A percentile compares a stretch with the other conserved stretches of the same genome.
These are phyloP conservation scores for Celastrina argiolus DNA, from an alignment of 2,888 invertebrate genomes.

Conservation along the genomic window DNA sequence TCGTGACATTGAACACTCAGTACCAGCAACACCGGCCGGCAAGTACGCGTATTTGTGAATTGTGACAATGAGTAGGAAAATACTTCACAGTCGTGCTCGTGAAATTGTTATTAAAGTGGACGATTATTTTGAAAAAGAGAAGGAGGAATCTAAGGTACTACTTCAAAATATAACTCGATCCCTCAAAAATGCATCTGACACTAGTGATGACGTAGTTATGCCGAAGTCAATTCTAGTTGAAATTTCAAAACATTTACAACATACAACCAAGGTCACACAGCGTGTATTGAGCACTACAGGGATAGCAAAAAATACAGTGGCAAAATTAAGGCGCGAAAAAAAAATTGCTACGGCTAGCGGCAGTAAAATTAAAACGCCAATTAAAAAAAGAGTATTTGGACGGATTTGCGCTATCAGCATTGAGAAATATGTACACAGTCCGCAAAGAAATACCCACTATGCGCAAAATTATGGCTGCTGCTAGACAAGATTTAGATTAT, in stretches of 20 bases:
- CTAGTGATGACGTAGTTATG: constrained; percentile 29
- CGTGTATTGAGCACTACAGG: constrained; percentile 31
- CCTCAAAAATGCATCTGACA: constrained; percentile 17
- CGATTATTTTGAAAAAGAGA: constrained; percentile 33
- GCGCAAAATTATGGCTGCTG: constrained; percentile 31
- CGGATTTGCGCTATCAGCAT: constrained; percentile 31
- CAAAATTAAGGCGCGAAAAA: constrained; percentile 32
- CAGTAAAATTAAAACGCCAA: constrained; percentile 35
- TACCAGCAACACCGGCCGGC: constrained; percentile 30
- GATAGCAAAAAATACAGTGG: constrained; percentile 33
- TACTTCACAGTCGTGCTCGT: constrained; percentile 32
- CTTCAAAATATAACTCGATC: constrained; percentile 30
- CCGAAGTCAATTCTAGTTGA: constrained; percentile 29
- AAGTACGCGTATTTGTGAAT: constrained; percentile 25
- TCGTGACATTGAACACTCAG: constrained; percentile 30
- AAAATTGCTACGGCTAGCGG: constrained; percentile 27
- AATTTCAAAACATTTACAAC: constrained; percentile 30
- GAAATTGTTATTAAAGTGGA: constrained; percentile 34
- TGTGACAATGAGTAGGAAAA: constrained; percentile 33
- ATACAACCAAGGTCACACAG: constrained; percentile 31
- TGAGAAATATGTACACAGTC: constrained; percentile 30
- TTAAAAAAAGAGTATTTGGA: constrained; percentile 32
- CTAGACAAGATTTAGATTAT: constrained; percentile 32
- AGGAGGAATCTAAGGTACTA: constrained; percentile 28
- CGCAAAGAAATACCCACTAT: constrained; percentile 32